Conservation (phyloP, 30 jellyfish, hydroid and myxozoan species). For the Sanderia malayensis region DNA sequence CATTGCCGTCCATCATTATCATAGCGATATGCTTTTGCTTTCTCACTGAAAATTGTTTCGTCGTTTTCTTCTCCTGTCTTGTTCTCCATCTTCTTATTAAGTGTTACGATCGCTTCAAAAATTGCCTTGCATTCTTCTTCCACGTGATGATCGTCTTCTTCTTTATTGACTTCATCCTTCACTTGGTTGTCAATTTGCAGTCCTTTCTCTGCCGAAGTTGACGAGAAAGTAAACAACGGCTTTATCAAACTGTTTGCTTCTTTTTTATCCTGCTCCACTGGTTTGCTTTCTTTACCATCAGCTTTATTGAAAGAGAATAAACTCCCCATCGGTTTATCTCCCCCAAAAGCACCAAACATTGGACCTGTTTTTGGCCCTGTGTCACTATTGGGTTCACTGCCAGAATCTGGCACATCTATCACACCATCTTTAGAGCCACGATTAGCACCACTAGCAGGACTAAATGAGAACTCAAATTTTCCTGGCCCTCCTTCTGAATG, state of each 20-base stretch:
- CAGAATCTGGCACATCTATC: no score
- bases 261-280: not conserved
- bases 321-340: not conserved
- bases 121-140: slow-evolving; percentile 27
- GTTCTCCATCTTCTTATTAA: slow-evolving; percentile 14
- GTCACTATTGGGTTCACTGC: not conserved
- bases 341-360: not conserved
- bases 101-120: slow-evolving; percentile 30
- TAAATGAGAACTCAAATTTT: not conserved
- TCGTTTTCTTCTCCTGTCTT: slow-evolving; percentile 87
- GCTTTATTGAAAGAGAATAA: not conserved
- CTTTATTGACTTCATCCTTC: no score
- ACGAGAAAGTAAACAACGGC: not conserved
- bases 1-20: slow-evolving; percentile 57
- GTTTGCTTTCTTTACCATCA: not conserved
- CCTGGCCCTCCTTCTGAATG: not conserved
- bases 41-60: slow-evolving; percentile 48
- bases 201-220: no score
- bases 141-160: no score
- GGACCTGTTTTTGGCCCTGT: not conserved
- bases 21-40: slow-evolving; percentile 77
- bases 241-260: not conserved
- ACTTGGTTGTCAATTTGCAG: no score
- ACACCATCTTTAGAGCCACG: no score
- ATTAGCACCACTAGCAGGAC: not conserved